Base-by-base conservation (phyloP, 35 echinoderm and acorn worm species). In the Nesometra sesokonis region DNA sequence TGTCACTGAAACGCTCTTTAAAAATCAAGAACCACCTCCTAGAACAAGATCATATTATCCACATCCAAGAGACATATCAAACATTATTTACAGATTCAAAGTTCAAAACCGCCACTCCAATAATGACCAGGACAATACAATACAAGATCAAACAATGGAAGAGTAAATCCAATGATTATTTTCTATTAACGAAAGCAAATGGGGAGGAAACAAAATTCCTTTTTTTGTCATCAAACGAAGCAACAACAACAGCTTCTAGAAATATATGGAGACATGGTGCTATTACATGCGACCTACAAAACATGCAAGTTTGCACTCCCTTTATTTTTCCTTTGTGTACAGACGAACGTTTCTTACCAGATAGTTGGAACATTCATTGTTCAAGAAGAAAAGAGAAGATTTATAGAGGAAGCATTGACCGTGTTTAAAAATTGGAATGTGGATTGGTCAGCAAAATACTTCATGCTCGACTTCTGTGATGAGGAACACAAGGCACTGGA, bases 351-450 rank as follows among this genome's bases (percentile, higher is more conserved):
- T 33, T 81, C 52, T 33, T 89, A 85, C 47, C 37, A 33, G 9
- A 57, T 78, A 9, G 88, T 89, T 77, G 88, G 88, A 3, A 76
- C 76, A 35, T 89, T 89, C 37, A 82, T 89, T 21, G 38, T 77
- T 27, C 88, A 89, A 31, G 35, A 82, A 27, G 88, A 89, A 52
- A 76, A 23, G 30, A 81, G 5, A 35, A 89, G 47, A 57, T 43
- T 47, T 32, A 89, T 89, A 4, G 47, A 46, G 27, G 88, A 89
- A 77, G 88, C 88, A 19, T 34, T 89, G 47, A 8, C 32, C 0
- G 35, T 89, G 4, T 84, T 89, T 34, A 89, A 36, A 37, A n/a
- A 33, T 37, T 89, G 88, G 88, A 89, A 89, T 77, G 29, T 77
- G 2, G 34, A 84, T 29, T 89, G 88, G 88, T 77, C 83, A 17